Conservation (phyloP, 2,888 invertebrate species). For the Andrena chrysosceles region DNA sequence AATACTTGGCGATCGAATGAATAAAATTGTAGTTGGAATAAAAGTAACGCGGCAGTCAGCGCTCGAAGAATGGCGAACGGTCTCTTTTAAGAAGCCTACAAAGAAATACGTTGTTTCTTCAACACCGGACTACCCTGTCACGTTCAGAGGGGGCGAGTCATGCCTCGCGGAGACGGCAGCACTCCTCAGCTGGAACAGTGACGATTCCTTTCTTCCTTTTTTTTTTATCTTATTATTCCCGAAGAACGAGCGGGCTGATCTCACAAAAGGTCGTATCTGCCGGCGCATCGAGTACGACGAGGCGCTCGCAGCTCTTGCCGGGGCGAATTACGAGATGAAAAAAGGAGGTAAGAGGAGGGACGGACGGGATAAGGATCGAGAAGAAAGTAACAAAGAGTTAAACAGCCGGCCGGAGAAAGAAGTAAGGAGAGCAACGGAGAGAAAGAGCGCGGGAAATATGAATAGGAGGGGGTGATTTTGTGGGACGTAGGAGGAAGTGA, state of each 20-base stretch:
- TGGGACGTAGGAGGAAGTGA: background rate
- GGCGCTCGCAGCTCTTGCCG: constrained; percentile 48
- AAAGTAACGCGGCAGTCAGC: constrained; percentile 16
- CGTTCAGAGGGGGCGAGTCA: constrained; percentile 8
- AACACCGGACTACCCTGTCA: constrained; percentile 20
- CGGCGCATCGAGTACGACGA: constrained; percentile 63
- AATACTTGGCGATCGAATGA: background rate
- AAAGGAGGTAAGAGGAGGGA: constrained; percentile 1
- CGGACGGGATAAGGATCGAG: constrained; percentile 44
- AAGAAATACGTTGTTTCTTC: constrained; percentile 21
- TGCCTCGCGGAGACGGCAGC: constrained; percentile 44
- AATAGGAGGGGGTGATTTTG: background rate
- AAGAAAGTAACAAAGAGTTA: constrained; percentile 53
- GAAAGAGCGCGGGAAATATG: background rate
- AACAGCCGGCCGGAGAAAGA: constrained; percentile 26
- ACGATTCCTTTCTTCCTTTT: constrained; percentile 9
- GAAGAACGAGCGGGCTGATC: constrained; percentile 54
- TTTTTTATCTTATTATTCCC: constrained; percentile 59
- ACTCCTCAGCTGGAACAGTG: constrained; percentile 38
- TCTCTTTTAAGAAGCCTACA: background rate
- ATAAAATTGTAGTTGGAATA: background rate
- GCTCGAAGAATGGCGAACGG: background rate
- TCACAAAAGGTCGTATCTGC: constrained; percentile 64
- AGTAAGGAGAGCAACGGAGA: background rate
- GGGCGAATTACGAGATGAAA: constrained; percentile 48